phyloP scores from a whole-genome alignment of 2,888 invertebrate genomes.

The Macaria liturata region DNA sequence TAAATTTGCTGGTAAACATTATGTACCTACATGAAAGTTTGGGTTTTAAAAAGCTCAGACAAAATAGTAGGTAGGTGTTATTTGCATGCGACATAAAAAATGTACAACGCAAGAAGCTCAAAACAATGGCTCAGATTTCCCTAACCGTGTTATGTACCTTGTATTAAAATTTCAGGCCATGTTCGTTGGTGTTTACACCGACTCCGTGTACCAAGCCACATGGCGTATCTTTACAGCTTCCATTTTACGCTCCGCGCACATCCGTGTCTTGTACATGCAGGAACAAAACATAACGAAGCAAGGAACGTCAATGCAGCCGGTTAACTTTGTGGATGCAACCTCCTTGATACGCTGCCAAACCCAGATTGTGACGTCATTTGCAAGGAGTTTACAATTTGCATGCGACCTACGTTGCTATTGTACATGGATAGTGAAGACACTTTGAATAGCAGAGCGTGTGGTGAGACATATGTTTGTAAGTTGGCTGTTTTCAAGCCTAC shows the following conservation, averaged over 20 bases:
- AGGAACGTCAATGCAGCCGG: neutral
- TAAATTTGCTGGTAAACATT: no score
- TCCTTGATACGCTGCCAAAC: constrained; percentile 25
- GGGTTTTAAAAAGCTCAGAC: no score
- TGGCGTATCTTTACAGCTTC: neutral
- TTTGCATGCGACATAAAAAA: no score
- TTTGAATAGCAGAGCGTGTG: neutral
- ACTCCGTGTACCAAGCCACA: neutral
- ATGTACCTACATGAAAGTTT: no score
- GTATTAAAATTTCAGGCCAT: no score
- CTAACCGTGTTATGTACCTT: no score
- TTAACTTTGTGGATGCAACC: neutral
- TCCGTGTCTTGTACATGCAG: neutral
- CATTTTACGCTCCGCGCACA: neutral
- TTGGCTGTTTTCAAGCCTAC: no score
- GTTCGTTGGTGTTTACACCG: no score
- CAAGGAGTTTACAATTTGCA: constrained; percentile 20
- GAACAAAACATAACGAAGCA: constrained; percentile 18
- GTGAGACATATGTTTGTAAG: no score
- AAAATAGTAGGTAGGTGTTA: no score
- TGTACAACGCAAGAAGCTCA: no score
- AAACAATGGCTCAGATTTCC: no score
- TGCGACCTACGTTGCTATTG: constrained; percentile 1
- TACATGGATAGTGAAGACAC: constrained; percentile 4
- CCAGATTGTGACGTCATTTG: constrained; percentile 26